Base-by-base conservation (phyloP, 2,113 vertebrate genomes). In the Petaurus breviceps region DNA sequence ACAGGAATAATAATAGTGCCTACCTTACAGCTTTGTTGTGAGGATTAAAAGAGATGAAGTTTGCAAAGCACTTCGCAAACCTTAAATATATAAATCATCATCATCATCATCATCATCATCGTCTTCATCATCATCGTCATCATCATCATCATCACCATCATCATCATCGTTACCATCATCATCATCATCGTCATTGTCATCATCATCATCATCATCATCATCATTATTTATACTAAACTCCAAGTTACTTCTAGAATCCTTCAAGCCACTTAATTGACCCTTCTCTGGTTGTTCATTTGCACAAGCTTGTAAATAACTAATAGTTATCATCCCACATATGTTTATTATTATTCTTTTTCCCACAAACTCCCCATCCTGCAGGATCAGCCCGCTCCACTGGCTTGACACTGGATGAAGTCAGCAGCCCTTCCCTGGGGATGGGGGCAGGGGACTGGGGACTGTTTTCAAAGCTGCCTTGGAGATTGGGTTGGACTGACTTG, bases 221-320 rank as follows among this genome's bases (percentile, higher is more conserved):
- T 51, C 92, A 43, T 90, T 52, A n/a, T 43, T 51, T 11, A 46
- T 24, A 49, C n/a, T 51, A 91, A 97, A 96, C 93, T 14, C 91
- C 24, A 90, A 96, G 28, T 61, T 0, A 3, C 94, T 57, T 26
- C 50, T 89, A 90, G 91, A 77, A 1, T 14, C 25, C 94, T 31
- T 25, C 14, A 93, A 96, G 54, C 31, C 53, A 90, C 53, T 77
- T 23, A 1, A 19, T 51, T 68, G 77, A 61, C 50, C 10, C 43
- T 37, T 7, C 53, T 53, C n/a, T 50, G 93, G 25, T 84, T 89
- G 57, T 94, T 97, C 92, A 89, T 1, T 46, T 52, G 55, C 53
- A 91, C 43, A 24, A 2, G 47, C 53, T 43, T 31, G 16, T 93
- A 95, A 96, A 95, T 43, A 95, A 97, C 92, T 49, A 31, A 5